Evolutionary conservation across 2,113 vertebrate genomes (phyloP).

Genomic region (Myxocyprinus asiaticus): DNA sequence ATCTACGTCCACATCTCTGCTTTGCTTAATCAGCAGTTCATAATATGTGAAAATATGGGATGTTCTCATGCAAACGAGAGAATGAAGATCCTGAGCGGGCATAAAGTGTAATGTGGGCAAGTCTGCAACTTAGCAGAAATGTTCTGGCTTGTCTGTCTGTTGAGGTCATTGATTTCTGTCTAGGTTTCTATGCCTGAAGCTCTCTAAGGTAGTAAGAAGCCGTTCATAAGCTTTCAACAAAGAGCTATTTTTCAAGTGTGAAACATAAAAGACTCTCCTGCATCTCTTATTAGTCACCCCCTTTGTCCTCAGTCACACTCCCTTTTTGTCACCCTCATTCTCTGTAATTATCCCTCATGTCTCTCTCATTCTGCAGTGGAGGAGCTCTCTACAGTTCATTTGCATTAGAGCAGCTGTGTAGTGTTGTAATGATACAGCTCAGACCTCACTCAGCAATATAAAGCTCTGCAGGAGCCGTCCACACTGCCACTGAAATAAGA

Average conservation of each 20-base stretch:
- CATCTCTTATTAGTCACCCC: neutral
- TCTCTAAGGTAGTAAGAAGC: too few species aligned
- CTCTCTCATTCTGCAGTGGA: neutral
- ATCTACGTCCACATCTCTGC: too few species aligned
- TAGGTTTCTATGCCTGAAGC: too few species aligned
- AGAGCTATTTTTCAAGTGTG: neutral
- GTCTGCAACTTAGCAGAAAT: too few species aligned
- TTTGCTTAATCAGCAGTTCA: too few species aligned
- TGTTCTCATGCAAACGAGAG: too few species aligned
- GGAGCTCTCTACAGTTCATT: neutral
- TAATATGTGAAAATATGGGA: too few species aligned
- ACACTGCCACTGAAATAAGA: neutral
- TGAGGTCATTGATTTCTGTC: too few species aligned
- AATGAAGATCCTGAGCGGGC: too few species aligned
- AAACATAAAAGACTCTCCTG: neutral
- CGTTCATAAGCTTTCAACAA: neutral
- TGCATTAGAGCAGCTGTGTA: conserved; percentile 9
- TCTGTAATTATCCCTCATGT: conserved; percentile 17
- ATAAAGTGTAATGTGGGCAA: too few species aligned
- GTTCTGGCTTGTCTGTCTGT: too few species aligned
- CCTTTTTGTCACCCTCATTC: neutral
- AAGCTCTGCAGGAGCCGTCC: neutral
- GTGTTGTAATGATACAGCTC: conserved; percentile 28
- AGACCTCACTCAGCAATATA: conserved; percentile 10
- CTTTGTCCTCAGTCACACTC: neutral